phyloP scores from a whole-genome alignment of 2,797 vertebrate species.

The Bradypodion pumilum region DNA sequence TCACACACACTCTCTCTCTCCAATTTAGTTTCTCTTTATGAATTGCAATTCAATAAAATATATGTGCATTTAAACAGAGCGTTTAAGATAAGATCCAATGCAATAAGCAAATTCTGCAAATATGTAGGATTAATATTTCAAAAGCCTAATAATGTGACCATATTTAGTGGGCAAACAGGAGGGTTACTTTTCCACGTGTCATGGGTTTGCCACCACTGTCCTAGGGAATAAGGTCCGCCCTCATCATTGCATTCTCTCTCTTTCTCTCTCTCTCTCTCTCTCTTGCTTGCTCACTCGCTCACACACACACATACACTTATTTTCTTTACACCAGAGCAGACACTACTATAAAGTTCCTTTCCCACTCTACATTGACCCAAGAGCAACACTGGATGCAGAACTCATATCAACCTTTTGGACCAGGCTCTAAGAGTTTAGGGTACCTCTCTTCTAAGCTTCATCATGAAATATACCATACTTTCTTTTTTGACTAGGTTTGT shows the following conservation, averaged over 20 bases:
- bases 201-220: too few relatives aligned
- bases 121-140: background rate
- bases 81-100: too few relatives aligned
- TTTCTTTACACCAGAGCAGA: background rate
- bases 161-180: too few relatives aligned
- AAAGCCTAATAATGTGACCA: background rate
- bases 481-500: background rate
- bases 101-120: background rate
- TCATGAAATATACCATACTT: background rate
- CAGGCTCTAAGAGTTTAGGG: background rate
- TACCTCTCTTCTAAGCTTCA: background rate
- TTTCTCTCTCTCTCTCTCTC: too few relatives aligned
- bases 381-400: background rate
- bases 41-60: constrained; percentile 74
- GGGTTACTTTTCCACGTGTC: background rate
- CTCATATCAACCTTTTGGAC: background rate
- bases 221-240: background rate
- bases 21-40: constrained; percentile 62
- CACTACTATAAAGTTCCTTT: background rate
- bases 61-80: too few relatives aligned
- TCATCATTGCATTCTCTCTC: too few relatives aligned
- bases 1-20: too few relatives aligned
- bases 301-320: background rate
- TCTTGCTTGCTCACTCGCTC: too few relatives aligned
- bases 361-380: background rate